phyloP scores from a whole-genome alignment of 2,888 invertebrate species.

The Osmoderma eremita region DNA sequence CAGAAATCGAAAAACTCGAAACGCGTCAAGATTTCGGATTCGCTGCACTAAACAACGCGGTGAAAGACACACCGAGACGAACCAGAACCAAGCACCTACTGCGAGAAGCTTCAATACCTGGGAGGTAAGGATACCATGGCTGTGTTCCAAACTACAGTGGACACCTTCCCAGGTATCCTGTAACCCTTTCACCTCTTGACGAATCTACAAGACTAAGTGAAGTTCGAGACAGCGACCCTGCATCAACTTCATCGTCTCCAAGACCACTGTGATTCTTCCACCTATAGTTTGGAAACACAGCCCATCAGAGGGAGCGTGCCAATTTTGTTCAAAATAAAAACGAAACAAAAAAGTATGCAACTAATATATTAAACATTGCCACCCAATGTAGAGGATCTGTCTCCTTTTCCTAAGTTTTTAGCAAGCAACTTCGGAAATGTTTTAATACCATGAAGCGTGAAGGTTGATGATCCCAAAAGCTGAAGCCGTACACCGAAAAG shows the following conservation, averaged over 20 bases:
- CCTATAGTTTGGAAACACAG: slow-evolving; percentile 66
- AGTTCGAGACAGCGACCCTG: slow-evolving; percentile 54
- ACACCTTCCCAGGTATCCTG: slow-evolving; percentile 62
- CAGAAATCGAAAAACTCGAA: neutral
- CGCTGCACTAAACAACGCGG: neutral
- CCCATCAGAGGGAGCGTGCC: slow-evolving; percentile 61
- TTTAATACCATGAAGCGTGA: neutral
- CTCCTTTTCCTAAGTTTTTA: slow-evolving; percentile 4
- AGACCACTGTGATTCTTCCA: slow-evolving; percentile 58
- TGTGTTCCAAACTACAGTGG: slow-evolving; percentile 71
- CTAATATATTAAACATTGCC: slow-evolving; percentile 44
- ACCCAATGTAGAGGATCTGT: slow-evolving; percentile 45
- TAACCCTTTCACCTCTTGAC: slow-evolving; percentile 55
- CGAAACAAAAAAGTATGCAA: slow-evolving; percentile 42
- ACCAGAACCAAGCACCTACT: slow-evolving; percentile 43
- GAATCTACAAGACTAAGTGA: slow-evolving; percentile 52
- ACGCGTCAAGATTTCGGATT: neutral
- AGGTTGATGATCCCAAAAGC: slow-evolving; percentile 30
- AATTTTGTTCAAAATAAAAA: slow-evolving; percentile 34
- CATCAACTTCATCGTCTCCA: slow-evolving; percentile 49
- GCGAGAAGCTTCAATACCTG: slow-evolving; percentile 64
- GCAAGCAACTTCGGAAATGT: neutral
- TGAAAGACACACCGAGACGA: slow-evolving; percentile 11
- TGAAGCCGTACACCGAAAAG: slow-evolving; percentile 24
- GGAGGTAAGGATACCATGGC: slow-evolving; percentile 73